phyloP scores from a whole-genome alignment of 2,113 vertebrate genomes.

The Colaptes auratus region DNA sequence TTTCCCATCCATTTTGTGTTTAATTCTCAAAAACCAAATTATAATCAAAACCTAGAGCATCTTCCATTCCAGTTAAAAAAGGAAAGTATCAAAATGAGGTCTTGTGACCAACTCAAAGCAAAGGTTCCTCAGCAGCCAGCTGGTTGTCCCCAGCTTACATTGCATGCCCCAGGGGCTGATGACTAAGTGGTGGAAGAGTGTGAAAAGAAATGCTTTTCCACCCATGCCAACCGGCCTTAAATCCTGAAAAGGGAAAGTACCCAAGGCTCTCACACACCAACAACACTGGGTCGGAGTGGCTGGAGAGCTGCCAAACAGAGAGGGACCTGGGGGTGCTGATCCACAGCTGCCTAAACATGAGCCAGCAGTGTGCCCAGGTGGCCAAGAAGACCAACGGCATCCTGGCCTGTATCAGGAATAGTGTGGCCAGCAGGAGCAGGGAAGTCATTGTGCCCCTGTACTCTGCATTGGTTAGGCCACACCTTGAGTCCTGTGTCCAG shows the following conservation, averaged over 20 bases:
- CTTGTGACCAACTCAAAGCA: neutral
- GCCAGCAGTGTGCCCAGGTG: too few species aligned
- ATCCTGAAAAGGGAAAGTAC: neutral
- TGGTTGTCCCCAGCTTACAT: neutral
- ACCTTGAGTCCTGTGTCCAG: too few species aligned
- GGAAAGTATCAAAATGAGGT: neutral
- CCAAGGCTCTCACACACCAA: neutral
- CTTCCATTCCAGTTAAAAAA: neutral
- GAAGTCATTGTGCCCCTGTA: too few species aligned
- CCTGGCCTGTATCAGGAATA: too few species aligned
- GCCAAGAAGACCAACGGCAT: too few species aligned
- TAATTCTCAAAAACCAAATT: neutral
- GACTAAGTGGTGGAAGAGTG: neutral
- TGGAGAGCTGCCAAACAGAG: too few species aligned
- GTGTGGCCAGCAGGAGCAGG: too few species aligned
- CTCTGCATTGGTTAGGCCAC: too few species aligned
- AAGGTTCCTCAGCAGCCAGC: neutral
- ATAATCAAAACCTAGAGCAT: neutral
- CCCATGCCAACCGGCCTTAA: neutral
- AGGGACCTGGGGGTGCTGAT: too few species aligned
- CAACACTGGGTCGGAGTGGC: too few species aligned
- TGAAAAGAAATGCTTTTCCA: neutral
- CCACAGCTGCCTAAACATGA: too few species aligned
- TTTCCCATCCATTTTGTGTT: neutral
- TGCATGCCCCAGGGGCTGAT: neutral